Conservation (phyloP, 2,888 invertebrate species). For the Amiota minor region DNA sequence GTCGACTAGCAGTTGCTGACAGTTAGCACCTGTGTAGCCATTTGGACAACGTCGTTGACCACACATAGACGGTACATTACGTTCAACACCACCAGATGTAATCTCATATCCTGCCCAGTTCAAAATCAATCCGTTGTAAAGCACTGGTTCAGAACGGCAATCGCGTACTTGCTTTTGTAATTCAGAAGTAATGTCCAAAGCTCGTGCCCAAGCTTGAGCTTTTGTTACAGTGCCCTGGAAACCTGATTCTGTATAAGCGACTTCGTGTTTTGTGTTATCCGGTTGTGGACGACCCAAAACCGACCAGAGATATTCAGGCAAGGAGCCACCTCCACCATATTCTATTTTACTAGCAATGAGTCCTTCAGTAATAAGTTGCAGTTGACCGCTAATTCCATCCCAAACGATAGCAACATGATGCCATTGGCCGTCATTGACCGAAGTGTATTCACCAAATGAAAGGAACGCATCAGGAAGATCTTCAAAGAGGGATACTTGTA, state of each 20-base stretch:
- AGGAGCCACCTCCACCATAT: slow-evolving; percentile 87
- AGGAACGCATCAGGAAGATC: slow-evolving; percentile 91
- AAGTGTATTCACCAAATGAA: slow-evolving; percentile 92
- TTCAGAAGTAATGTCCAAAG: slow-evolving; percentile 91
- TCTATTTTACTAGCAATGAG: slow-evolving; percentile 93
- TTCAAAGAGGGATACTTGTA: slow-evolving; percentile 90
- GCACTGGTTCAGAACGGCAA: slow-evolving; percentile 91
- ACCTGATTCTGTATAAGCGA: slow-evolving; percentile 88
- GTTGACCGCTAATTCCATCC: slow-evolving; percentile 90
- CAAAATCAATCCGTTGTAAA: slow-evolving; percentile 87
- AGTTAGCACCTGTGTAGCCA: slow-evolving; percentile 89
- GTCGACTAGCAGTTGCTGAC: slow-evolving; percentile 87
- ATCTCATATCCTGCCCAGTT: slow-evolving; percentile 97
- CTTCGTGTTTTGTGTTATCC: slow-evolving; percentile 76
- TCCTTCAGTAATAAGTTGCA: slow-evolving; percentile 95
- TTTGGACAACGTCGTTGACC: slow-evolving; percentile 91
- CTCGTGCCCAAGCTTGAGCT: slow-evolving; percentile 94
- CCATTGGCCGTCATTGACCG: slow-evolving; percentile 97
- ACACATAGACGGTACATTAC: slow-evolving; percentile 92
- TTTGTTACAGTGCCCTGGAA: slow-evolving; percentile 96
- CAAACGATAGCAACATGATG: slow-evolving; percentile 96
- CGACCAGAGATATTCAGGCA: slow-evolving; percentile 92
- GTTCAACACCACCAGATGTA: slow-evolving; percentile 89
- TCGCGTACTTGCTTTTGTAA: slow-evolving; percentile 95
- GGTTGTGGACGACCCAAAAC: slow-evolving; percentile 91